Evolutionary conservation across 2,888 invertebrate genomes (phyloP), one percentile per base, ranked within the genome.

Genomic region (Pachycephus smyrnensis): DNA sequence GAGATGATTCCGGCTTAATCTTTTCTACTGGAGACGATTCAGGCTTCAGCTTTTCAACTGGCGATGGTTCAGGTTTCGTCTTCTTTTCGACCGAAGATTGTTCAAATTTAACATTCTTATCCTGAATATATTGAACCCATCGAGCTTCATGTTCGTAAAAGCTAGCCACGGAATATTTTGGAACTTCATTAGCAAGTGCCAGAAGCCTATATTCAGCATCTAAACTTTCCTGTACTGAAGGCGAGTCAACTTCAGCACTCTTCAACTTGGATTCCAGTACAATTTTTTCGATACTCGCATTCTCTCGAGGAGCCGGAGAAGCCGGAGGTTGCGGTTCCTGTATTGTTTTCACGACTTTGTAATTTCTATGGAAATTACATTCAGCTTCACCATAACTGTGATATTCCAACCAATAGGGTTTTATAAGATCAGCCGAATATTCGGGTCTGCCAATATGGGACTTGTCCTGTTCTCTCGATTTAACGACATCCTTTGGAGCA

Each of bases 231-330:
- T 35, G 23, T 35, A 55, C 74, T 23, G 77, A 76, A 71, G 75
- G 15, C 32, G 23, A 12, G 3, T 69, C 76, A 4, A 68, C 36
- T 23, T 80, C 77, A 9, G 73, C 33, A n/a, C n/a, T 55, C 75
- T 86, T 88, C 88, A 90, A 88, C 69, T 88, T 86, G 3, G 90
- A 87, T 68, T 90, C 85, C 73, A 87, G 84, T 1, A 90, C 85
- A 15, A 90, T 85, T 80, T 83, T 86, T 78, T 89, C 89, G 40
- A 90, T 85, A 75, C 84, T 86, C 12, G 79, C 78, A 1, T 85
- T 79, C 12, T 77, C 40, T 75, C 79, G 79, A 11, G 69, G 2
- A 32, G 76, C 9, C 31, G 40, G 33, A 9, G 83, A 73, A 75
- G 77, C 37, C n/a, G 84, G 81, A 12, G 81, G 73, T 36, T 82